Base-by-base conservation (phyloP, 2,797 vertebrate genomes). In the Lerista edwardsae region DNA sequence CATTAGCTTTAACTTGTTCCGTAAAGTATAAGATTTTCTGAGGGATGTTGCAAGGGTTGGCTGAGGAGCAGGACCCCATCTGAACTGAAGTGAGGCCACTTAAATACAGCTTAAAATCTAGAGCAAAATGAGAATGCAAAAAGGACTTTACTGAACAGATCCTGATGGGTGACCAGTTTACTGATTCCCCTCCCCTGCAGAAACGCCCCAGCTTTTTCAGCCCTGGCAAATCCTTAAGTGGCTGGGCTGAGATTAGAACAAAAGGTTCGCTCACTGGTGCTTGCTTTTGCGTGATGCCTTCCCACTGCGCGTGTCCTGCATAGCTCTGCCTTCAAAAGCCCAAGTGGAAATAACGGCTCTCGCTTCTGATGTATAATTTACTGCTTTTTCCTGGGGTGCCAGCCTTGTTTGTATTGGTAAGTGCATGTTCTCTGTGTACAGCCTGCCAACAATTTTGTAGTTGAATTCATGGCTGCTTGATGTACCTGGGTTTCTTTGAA, bases 291-390 rank as follows among this genome's bases (percentile, higher is more conserved):
- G 36, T 80, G 67, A 19, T 3, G 4, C 84, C 83, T 87, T 90
- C 89, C 86, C 0, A 1, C 61, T 44, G 83, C 0, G 57, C 78
- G 82, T n/a, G n/a, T 82, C 87, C 71, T 75, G 10, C 82, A 17
- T 77, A 85, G 34, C 68, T 85, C 41, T 90, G 57, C 65, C 82
- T 47, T 87, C 86, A 88, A 83, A 91, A 79, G 47, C 88, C 21
- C 0, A 75, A 88, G 81, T 93, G 89, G 89, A 91, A 85, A 74
- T 67, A 39, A 11, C 41, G 61, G 6, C 86, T 47, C 85, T 90
- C 74, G 88, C 77, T 87, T 93, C 83, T 89, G 85, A 92, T 94
- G 88, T 91, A 55, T 93, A 90, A 95, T 94, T 94, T 85, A 90
- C 87, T 75, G 29, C 41, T 59, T 80, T 73, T 86, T 84, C 82